Evolutionary conservation across 1,140 invertebrate genomes (phyloP), one percentile per base, ranked within the genome.

Genomic region (Amphibalanus amphitrite): DNA sequence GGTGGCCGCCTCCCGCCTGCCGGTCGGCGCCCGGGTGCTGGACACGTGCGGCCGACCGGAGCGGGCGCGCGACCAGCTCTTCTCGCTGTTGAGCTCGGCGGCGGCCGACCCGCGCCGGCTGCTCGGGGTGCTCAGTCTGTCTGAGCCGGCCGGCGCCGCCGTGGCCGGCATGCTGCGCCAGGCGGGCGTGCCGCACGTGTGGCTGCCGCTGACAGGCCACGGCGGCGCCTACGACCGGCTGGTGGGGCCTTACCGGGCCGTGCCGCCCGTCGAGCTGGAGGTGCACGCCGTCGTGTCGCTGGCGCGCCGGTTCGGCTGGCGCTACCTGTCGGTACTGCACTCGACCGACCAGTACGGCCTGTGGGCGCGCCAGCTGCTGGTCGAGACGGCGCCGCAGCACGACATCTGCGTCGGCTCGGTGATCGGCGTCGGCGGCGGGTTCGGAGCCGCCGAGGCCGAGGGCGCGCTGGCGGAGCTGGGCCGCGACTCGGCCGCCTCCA

Each of bases 111-210:
- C 79, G 23, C 70, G 69, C 13, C 69, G 75, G 40, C 73, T 81
- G 33, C 76, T 78, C 15, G 77, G 78, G 10, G 77, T 79, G 10
- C 72, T 81, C 13, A 79, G 77, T n/a, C 76, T 83, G 40, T 78
- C 80, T 73, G 77, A 76, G 65, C 72, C 74, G 1, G 72, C 72
- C 13, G 74, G 76, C 28, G 75, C 77, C 29, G 74, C 74, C 8
- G 73, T 78, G 8, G 77, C 75, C 15, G 70, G 74, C 6, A 76
- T 78, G 68, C 70, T 82, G 1, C 80, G 81, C 67, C 80, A 79
- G 13, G 78, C 80, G 28, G 79, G 81, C 73, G 74, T 82, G 26
- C 79, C 80, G 67, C 77, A 78, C 25, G 80, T 81, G 72, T 80
- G 81, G 71, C 70, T 73, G 28, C 82, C 80, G 70, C 74, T 82